A percentile compares a stretch with the other conserved stretches of the same genome.
These are phyloP conservation scores for Eristalis arbustorum DNA, from an alignment of 2,888 invertebrate genomes.

Conservation along the genomic window DNA sequence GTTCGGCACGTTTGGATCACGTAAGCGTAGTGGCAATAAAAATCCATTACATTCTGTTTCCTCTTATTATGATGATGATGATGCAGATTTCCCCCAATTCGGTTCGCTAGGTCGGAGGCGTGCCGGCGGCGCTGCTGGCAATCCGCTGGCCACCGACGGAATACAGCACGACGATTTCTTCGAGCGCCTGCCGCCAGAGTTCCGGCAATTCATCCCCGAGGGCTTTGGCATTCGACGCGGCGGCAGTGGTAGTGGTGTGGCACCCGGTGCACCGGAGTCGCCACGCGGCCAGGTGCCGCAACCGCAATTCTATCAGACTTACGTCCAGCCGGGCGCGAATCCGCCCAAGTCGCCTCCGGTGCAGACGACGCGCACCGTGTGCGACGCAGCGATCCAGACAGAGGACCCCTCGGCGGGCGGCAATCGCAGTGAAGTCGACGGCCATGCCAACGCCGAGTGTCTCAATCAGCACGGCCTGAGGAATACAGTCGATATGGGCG, in stretches of 20 bases:
- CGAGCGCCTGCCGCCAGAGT: slow-evolving; percentile 79
- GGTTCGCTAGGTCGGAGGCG: slow-evolving; percentile 76
- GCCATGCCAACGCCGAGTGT: slow-evolving; percentile 73
- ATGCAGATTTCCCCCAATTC: slow-evolving; percentile 79
- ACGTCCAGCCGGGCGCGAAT: slow-evolving; percentile 69
- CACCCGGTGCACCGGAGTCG: slow-evolving; percentile 54
- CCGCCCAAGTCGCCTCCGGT: slow-evolving; percentile 74
- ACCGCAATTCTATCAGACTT: slow-evolving; percentile 71
- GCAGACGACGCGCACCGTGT: slow-evolving; percentile 76
- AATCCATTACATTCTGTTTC: slow-evolving; percentile 75
- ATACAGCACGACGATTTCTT: slow-evolving; percentile 75
- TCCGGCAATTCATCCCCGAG: slow-evolving; percentile 79
- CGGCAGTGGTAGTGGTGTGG: slow-evolving; percentile 55
- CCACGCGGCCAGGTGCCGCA: slow-evolving; percentile 71
- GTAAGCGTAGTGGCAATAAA: slow-evolving; percentile 78
- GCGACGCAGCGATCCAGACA: slow-evolving; percentile 80
- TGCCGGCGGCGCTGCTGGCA: slow-evolving; percentile 42
- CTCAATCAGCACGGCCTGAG: slow-evolving; percentile 86
- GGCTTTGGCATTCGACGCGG: slow-evolving; percentile 76
- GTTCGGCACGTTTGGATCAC: slow-evolving; percentile 78
- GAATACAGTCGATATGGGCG: slow-evolving; percentile 90
- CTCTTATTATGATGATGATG: slow-evolving; percentile 75
- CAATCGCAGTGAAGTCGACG: slow-evolving; percentile 75
- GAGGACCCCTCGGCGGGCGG: slow-evolving; percentile 74
- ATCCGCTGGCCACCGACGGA: slow-evolving; percentile 69